These are phyloP conservation scores for Sciurus carolinensis DNA, from an alignment of 2,797 vertebrate genomes.

Conservation along the genomic window DNA sequence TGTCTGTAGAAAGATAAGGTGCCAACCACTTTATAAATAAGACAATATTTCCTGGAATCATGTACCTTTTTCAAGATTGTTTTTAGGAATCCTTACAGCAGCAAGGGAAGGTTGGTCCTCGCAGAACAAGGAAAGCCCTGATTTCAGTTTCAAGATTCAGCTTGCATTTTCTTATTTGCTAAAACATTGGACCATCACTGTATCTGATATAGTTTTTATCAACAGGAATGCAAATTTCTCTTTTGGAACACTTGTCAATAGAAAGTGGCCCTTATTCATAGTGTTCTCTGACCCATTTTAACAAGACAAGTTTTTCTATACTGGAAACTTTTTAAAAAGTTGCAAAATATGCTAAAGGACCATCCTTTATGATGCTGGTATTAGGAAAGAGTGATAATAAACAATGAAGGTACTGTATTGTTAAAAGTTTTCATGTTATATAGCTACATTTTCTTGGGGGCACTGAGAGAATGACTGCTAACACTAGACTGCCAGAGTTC, in stretches of 20 bases:
- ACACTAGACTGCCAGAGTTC: neutral
- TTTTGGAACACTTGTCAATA: constrained; percentile 64
- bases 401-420: neutral
- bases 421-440: neutral
- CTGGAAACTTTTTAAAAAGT: neutral
- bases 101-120: neutral
- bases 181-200: neutral
- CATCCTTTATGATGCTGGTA: neutral
- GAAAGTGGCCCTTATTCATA: constrained; percentile 43
- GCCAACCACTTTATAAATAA: neutral
- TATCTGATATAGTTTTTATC: constrained; percentile 45
- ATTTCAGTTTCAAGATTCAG: neutral
- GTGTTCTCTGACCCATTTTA: constrained; percentile 52
- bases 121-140: neutral
- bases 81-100: neutral
- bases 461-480: neutral
- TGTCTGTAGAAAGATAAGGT: constrained; percentile 37
- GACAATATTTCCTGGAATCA: neutral
- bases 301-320: constrained; percentile 45
- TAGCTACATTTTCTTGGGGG: neutral
- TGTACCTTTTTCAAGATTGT: neutral
- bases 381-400: neutral
- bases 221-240: constrained; percentile 51
- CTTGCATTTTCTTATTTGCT: constrained; percentile 34
- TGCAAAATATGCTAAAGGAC: neutral